A percentile compares a stretch with the other conserved stretches of the same genome.
Evolutionary conservation across 2,113 vertebrate species (phyloP).

Genomic region (Anseranas semipalmata): DNA sequence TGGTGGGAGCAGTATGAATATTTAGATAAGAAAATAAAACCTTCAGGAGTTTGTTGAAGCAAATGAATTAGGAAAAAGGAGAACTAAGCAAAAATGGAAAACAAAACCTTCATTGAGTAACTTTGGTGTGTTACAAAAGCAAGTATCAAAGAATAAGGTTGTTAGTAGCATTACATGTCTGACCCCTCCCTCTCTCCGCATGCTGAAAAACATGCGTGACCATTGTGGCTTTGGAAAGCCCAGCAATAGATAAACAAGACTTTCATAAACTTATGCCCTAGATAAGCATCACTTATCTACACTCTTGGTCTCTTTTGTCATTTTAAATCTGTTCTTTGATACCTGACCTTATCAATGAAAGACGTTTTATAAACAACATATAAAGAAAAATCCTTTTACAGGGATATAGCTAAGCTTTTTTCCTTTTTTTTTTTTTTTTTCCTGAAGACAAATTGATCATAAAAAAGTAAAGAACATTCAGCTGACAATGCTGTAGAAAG

Average conservation of each 20-base stretch:
- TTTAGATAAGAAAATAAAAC: not conserved
- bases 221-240: not conserved
- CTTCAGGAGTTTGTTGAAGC: not conserved
- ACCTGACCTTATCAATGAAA: not conserved
- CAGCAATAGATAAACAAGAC: not conserved
- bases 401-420: not conserved
- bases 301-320: not conserved
- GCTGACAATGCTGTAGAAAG: not conserved
- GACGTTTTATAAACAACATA: not conserved
- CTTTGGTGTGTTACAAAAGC: not conserved
- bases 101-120: fast-evolving
- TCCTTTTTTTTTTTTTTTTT: not conserved
- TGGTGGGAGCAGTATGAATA: not conserved
- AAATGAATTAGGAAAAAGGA: not conserved
- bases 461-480: not conserved
- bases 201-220: not conserved
- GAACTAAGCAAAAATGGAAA: not conserved
- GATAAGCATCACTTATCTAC: not conserved
- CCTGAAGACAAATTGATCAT: not conserved
- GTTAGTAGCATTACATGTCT: not conserved
- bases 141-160: not conserved
- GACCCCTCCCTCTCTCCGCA: fast-evolving
- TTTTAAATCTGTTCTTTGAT: not conserved
- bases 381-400: not conserved
- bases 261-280: not conserved